Conservation (phyloP, 1,140 invertebrate species). For the fruit fly (Drosophila melanogaster) region Release_6_plus_ISO1_MT NT_033777.3:8564501-8565000, state of each 20-base stretch:
- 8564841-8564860: constrained; percentile 3
- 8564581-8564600: neutral
- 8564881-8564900: constrained; percentile 7
- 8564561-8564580: neutral
- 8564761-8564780: constrained; percentile 52
- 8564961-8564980: neutral
- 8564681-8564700: constrained; percentile 17
- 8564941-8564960: too few species aligned
- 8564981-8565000: neutral
- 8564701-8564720: constrained; percentile 48
- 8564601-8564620: neutral
- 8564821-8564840: constrained; percentile 45
- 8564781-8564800: constrained; percentile 44
- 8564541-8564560: neutral
- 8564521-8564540: neutral
- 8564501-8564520: neutral
- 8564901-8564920: constrained; percentile 51
- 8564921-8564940: neutral
- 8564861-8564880: neutral
- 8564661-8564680: constrained; percentile 1
- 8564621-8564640: constrained; percentile 8
- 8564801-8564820: constrained; percentile 8
- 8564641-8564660: neutral
- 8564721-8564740: constrained; percentile 59
- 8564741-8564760: constrained; percentile 59